phyloP scores from a whole-genome alignment of 2,797 vertebrate genomes.

The Harpagifer antarcticus region DNA sequence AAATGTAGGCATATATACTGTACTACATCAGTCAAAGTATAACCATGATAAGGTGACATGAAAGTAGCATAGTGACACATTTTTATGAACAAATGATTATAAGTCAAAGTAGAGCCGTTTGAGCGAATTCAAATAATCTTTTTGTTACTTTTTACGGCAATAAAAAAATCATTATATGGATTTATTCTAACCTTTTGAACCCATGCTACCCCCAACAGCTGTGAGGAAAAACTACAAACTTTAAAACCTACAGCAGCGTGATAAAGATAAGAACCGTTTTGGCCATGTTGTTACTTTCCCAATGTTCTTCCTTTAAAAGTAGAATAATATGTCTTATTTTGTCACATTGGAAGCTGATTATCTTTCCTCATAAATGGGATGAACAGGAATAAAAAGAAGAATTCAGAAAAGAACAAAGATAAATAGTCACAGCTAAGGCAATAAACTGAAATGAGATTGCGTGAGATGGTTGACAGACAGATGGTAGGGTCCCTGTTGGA shows the following conservation, averaged over 20 bases:
- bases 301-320: slow-evolving; percentile 1
- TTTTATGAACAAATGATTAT: not conserved
- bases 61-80: not conserved
- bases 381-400: not conserved
- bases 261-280: not conserved
- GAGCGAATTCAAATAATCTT: not conserved
- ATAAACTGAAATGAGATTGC: slow-evolving; percentile 22
- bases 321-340: not conserved
- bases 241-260: not conserved
- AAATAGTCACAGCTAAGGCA: not conserved
- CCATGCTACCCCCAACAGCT: slow-evolving; percentile 13
- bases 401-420: not conserved
- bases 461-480: slow-evolving; percentile 44
- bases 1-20: not conserved
- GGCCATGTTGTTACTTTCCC: not conserved
- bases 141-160: not conserved
- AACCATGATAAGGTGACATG: not conserved
- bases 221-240: slow-evolving; percentile 18
- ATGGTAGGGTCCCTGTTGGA: slow-evolving; percentile 68
- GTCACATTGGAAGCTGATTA: not conserved
- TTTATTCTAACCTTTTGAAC: not conserved
- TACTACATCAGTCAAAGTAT: not conserved
- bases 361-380: not conserved
- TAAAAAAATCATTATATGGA: not conserved
- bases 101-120: not conserved